Evolutionary conservation across 2,888 invertebrate species (phyloP).

Genomic region (Lasioglossum figueresi): DNA sequence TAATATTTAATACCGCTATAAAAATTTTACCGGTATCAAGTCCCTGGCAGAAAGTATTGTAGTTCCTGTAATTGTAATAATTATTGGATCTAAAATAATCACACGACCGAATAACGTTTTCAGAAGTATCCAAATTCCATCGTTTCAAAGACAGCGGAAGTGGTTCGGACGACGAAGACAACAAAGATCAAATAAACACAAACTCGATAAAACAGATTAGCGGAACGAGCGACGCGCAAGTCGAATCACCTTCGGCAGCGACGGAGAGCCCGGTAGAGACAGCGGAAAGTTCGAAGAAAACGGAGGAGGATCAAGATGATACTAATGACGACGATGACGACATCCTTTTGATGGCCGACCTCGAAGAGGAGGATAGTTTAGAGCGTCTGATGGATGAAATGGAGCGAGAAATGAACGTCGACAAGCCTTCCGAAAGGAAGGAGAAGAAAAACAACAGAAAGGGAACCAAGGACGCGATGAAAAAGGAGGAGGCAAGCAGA

Average conservation of each 20-base stretch:
- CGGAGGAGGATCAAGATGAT: constrained; percentile 76
- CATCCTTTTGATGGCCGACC: constrained; percentile 80
- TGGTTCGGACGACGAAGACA: constrained; percentile 82
- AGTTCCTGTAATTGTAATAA: background rate
- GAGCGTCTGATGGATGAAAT: constrained; percentile 85
- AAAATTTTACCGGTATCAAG: no score
- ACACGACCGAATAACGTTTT: constrained; percentile 39
- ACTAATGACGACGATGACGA: constrained; percentile 80
- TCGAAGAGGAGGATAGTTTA: constrained; percentile 84
- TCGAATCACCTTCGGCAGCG: constrained; percentile 42
- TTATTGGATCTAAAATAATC: background rate
- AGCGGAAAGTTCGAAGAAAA: constrained; percentile 63
- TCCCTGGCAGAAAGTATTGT: background rate
- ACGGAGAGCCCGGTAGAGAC: constrained; percentile 37
- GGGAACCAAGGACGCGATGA: constrained; percentile 67
- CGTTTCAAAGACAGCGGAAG: constrained; percentile 84
- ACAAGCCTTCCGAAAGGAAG: constrained; percentile 67
- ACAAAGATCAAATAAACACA: constrained; percentile 63
- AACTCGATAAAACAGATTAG: constrained; percentile 30
- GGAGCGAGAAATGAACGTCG: constrained; percentile 84
- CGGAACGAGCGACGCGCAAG: constrained; percentile 44
- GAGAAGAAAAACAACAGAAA: constrained; percentile 62
- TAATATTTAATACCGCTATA: no score
- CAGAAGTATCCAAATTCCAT: constrained; percentile 84
- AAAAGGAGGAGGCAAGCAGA: constrained; percentile 60